phyloP scores from a whole-genome alignment of 2,888 invertebrate species.

The Cordilura impudica region DNA sequence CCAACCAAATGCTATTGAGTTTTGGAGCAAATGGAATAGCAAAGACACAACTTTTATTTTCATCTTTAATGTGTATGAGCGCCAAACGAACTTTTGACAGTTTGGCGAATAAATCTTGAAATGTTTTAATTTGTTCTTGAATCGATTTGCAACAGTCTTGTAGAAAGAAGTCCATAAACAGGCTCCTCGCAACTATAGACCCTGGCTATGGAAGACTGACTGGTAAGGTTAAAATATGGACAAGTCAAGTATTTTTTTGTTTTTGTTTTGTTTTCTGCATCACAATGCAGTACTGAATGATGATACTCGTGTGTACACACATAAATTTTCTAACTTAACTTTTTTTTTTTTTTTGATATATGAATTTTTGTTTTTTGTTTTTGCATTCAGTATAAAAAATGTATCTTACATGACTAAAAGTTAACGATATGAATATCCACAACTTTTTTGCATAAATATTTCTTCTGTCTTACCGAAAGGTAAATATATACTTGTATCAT shows the following conservation, averaged over 20 bases:
- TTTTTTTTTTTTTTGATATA: too few relatives aligned
- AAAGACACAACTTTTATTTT: constrained; percentile 33
- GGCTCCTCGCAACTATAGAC: not conserved
- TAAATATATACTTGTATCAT: too few relatives aligned
- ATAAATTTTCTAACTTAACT: constrained; percentile 35
- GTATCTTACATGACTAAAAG: not conserved
- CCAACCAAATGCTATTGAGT: constrained; percentile 33
- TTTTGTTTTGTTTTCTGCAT: constrained; percentile 12
- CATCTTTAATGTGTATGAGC: constrained; percentile 51
- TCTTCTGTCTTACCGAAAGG: not conserved
- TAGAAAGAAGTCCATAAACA: constrained; percentile 51
- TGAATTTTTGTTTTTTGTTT: constrained; percentile 2
- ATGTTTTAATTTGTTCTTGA: constrained; percentile 76
- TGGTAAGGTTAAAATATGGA: constrained; percentile 47
- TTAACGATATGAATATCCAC: not conserved
- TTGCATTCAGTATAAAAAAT: constrained; percentile 22
- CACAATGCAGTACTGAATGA: not conserved
- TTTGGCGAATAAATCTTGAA: constrained; percentile 76
- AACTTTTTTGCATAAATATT: constrained; percentile 22
- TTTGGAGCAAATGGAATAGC: constrained; percentile 9
- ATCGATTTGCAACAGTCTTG: constrained; percentile 71
- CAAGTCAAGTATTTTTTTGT: constrained; percentile 44
- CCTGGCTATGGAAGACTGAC: not conserved
- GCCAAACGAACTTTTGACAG: constrained; percentile 71
- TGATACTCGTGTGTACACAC: constrained; percentile 5